Base-by-base conservation (phyloP, 2,888 invertebrate genomes). In the Lithosia quadra region DNA sequence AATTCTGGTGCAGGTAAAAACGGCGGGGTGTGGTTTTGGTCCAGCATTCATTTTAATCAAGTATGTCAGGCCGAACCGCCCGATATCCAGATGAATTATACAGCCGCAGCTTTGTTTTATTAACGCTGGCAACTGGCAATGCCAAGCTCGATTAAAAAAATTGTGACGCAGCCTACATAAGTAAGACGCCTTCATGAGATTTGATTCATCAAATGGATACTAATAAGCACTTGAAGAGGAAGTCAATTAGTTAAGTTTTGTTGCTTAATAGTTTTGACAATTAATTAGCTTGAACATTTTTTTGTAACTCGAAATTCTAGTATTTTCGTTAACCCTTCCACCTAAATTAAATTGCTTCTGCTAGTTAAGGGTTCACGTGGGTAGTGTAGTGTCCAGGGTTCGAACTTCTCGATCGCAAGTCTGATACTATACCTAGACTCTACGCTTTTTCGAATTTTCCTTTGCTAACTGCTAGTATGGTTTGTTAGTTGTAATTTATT, bases 41-140 rank as follows among this genome's bases (percentile, higher is more conserved):
- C 63, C 74, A 78, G 86, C 85, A 87, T 90, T 87, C 86, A 85
- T 90, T 90, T 89, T 90, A 90, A 90, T 91, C 87, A 90, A 83
- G 76, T 81, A 76, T 87, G 88, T 87, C 89, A 84, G 82, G 79
- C 65, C 49, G 63, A 77, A 75, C 63, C 73, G 80, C 75, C 84
- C 86, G 85, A 88, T 88, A 81, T 84, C 84, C 84, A 87, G 88
- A 86, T 89, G 87, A 86, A 88, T 87, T 75, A 76, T 77, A 77
- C 62, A 76, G 7, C 76, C 68, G 58, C 69, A 70, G 78, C 74
- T 84, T 78, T 81, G 77, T 79, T 79, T 79, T 81, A 79, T 80
- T 80, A 79, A 81, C 68, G 76, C 69, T 72, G 63, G 71, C 74
- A 70, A 67, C 69, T 72, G 63, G 71, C 74, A 70, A 67, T 67